Percentiles rank a stretch among this genome's conserved stretches.
Conservation (phyloP, 2,797 vertebrate genomes). For the Chaunax sp. region DNA sequence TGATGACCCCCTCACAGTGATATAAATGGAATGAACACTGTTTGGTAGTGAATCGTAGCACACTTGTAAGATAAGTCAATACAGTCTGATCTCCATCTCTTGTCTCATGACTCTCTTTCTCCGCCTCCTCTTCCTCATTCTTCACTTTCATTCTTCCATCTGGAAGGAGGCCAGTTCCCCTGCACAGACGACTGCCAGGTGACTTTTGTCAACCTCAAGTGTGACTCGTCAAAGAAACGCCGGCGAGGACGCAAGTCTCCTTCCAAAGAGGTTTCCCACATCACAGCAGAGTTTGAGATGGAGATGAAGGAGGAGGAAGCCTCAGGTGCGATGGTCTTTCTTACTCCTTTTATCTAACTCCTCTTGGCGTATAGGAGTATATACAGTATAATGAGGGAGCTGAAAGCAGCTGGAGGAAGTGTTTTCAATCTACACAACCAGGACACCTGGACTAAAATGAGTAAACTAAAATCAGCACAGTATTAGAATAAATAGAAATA, state of each 20-base stretch:
- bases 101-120: not conserved
- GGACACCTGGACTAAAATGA: no score
- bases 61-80: no score
- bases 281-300: conserved; percentile 95
- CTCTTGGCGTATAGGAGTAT: not conserved
- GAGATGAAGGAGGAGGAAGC: conserved; percentile 92
- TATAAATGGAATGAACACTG: no score
- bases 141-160: conserved; percentile 38
- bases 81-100: not conserved
- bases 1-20: no score
- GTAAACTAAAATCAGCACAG: no score
- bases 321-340: conserved; percentile 82
- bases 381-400: no score
- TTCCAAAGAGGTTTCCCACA: conserved; percentile 93
- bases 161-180: conserved; percentile 83
- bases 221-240: conserved; percentile 95
- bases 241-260: conserved; percentile 93
- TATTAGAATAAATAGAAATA: no score
- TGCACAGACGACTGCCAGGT: conserved; percentile 92
- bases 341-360: not conserved
- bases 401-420: no score
- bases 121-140: conserved; percentile 1
- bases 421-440: no score
- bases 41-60: no score
- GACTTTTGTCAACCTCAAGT: conserved; percentile 94